Percentiles rank a stretch among this genome's conserved stretches.
phyloP scores from a whole-genome alignment of 2,888 invertebrate genomes.

The Leucophenga montana region DNA sequence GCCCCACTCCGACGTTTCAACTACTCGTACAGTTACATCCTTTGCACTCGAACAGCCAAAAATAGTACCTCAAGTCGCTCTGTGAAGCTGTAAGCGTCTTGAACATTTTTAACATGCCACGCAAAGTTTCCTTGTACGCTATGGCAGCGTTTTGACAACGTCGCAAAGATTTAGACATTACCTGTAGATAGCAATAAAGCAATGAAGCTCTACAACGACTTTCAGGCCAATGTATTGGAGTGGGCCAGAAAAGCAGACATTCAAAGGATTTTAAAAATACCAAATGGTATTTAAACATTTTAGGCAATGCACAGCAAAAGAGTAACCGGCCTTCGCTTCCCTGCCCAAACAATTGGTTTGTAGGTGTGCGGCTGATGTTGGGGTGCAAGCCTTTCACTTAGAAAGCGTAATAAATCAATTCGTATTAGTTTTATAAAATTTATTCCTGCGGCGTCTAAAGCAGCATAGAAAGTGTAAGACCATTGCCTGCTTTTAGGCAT shows the following conservation, averaged over 20 bases:
- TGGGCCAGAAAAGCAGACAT: conserved; percentile 8
- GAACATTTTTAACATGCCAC: conserved; percentile 61
- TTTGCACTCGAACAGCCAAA: neutral
- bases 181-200: conserved; percentile 53
- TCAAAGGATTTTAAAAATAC: conserved; percentile 45
- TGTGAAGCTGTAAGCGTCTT: conserved; percentile 53
- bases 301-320: conserved; percentile 29
- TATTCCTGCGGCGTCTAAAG: conserved; percentile 68
- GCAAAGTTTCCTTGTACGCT: conserved; percentile 46
- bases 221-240: neutral
- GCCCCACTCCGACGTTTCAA: neutral
- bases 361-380: neutral
- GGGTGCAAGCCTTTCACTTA: conserved; percentile 35
- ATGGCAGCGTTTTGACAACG: conserved; percentile 46
- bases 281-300: conserved; percentile 55
- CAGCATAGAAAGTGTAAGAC: conserved; percentile 27
- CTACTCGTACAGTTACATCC: too few relatives aligned
- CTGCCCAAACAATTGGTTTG: conserved; percentile 17
- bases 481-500: conserved; percentile 45
- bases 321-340: conserved; percentile 55
- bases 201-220: conserved; percentile 24
- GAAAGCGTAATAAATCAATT: conserved; percentile 71
- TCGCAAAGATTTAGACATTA: conserved; percentile 59
- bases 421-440: conserved; percentile 72
- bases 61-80: conserved; percentile 15